Evolutionary conservation across 2,888 invertebrate genomes (phyloP).

Genomic region (Zygogramma bicolorata): DNA sequence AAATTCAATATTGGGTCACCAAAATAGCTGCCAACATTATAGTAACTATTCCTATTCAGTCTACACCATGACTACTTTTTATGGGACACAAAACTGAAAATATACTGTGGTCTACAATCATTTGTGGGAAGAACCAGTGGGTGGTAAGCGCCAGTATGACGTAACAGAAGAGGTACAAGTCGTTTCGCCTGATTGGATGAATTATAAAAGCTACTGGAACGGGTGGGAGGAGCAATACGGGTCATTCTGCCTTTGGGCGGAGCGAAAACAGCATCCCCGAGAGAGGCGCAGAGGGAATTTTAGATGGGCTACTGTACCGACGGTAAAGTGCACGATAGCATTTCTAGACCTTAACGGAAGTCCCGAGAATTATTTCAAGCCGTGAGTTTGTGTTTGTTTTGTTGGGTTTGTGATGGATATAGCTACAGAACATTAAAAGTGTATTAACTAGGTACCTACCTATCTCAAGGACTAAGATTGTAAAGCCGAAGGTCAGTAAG

Average conservation of each 20-base stretch:
- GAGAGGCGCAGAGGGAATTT: slow-evolving; percentile 56
- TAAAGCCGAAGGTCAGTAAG: background rate
- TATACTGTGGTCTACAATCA: slow-evolving; percentile 31
- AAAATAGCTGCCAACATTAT: too few species aligned
- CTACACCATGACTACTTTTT: background rate
- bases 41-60: background rate
- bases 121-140: slow-evolving; percentile 32
- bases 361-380: slow-evolving; percentile 30
- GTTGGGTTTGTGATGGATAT: slow-evolving; percentile 21
- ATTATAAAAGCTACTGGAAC: slow-evolving; percentile 33
- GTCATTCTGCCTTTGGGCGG: slow-evolving; percentile 54
- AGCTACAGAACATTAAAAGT: background rate
- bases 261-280: slow-evolving; percentile 64
- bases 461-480: background rate
- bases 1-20: too few species aligned
- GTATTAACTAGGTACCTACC: too few species aligned
- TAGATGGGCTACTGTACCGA: slow-evolving; percentile 61
- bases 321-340: slow-evolving; percentile 55
- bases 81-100: background rate
- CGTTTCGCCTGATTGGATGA: slow-evolving; percentile 45
- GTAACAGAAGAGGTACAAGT: slow-evolving; percentile 22
- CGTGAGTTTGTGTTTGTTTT: slow-evolving; percentile 21
- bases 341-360: slow-evolving; percentile 34
- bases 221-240: slow-evolving; percentile 54
- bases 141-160: slow-evolving; percentile 25